These are phyloP conservation scores for Rotaria macrura DNA, from an alignment of 2,888 invertebrate genomes.

Conservation along the genomic window DNA sequence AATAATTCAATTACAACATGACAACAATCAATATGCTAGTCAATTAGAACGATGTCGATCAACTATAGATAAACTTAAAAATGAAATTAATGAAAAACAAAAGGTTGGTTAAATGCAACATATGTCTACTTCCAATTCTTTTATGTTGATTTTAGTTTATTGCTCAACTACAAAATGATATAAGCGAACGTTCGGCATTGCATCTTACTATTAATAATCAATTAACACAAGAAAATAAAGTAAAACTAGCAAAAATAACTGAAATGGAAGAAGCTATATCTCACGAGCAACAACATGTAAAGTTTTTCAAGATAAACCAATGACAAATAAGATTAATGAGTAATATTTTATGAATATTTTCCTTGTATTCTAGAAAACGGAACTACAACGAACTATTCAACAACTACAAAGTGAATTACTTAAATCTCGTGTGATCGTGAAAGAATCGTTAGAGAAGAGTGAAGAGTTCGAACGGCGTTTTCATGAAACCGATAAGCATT, in stretches of 20 bases:
- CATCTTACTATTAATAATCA: not conserved
- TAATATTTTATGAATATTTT: too few species aligned
- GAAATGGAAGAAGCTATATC: not conserved
- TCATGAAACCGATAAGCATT: not conserved
- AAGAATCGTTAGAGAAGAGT: not conserved
- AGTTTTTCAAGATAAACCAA: not conserved
- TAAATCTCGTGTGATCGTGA: not conserved
- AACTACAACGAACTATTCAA: not conserved
- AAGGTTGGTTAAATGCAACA: not conserved
- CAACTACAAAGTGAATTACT: not conserved
- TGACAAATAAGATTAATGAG: not conserved
- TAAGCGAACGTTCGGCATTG: not conserved
- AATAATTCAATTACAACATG: constrained; percentile 5
- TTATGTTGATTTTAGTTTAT: not conserved
- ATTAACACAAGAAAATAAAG: not conserved
- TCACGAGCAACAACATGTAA: not conserved
- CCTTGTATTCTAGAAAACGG: not conserved
- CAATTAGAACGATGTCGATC: not conserved
- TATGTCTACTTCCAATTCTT: not conserved
- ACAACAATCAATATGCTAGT: not conserved
- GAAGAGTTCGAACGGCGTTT: not conserved
- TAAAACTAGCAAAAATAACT: not conserved
- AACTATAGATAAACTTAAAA: not conserved
- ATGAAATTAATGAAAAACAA: not conserved
- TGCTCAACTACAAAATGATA: not conserved